Evolutionary conservation across 2,888 invertebrate species (phyloP), one percentile per base, ranked within the genome.

Genomic region (Mactromeris polynyma): DNA sequence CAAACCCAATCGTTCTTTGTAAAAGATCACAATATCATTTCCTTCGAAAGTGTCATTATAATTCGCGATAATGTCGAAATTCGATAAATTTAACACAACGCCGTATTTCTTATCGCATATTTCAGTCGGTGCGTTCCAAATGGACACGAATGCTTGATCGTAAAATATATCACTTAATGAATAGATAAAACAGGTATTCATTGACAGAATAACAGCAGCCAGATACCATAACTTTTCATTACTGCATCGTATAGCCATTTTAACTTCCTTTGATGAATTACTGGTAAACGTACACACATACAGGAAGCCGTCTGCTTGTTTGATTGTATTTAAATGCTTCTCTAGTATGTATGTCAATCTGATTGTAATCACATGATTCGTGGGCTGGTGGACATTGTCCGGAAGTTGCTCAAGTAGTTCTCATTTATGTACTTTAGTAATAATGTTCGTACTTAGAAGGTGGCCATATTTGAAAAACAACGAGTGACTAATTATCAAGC

Each of bases 11-110:
- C 79, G 38, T 26, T 84, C 54, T 77, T 89, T 81, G 82, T 95
- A 95, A 81, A 94, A 95, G 42, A 95, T 91, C 4, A 91, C 90
- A 38, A 95, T 93, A 31, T 94, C 88, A 38, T 94, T 89, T 0
- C 96, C 96, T 38, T 84, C 33, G 69, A 95, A 95, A 2, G 86
- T 78, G 42, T 93, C 93, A 17, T 90, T 88, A 19, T 36, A 81
- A 86, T 96, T 96, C n/a, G 90, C 93, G 7, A 92, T 87, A 26
- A 96, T 96, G 36, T 92, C 94, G 89, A 93, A 96, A 0, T 92
- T 81, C 0, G 92, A 88, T 17, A 96, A 88, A 85, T 94, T 93
- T 0, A 96, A 88, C 26, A 88, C 36, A 0, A 95, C 85, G 0
- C 93, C 94, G 40, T 86, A 94, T 26, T 87, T 88, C 21, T 69